Evolutionary conservation across 2,888 invertebrate genomes (phyloP), one percentile per base, ranked within the genome.

Genomic region (Terebella lapidaria): DNA sequence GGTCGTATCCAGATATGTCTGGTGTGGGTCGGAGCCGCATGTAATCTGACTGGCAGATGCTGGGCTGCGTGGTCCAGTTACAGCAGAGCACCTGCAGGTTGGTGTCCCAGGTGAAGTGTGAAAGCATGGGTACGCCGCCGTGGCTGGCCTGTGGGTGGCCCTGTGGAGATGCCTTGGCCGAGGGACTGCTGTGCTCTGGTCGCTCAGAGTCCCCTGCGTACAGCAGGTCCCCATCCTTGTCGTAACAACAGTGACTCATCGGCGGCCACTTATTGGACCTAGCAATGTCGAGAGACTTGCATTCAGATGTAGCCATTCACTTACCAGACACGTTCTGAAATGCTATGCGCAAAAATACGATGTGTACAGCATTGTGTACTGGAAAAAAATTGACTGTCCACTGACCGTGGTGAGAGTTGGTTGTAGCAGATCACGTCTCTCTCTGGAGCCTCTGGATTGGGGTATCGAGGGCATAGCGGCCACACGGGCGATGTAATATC

Each of bases 41-140:
- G 52, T 55, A 63, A 3, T 51, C 45, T 24, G 46, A 58, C 3
- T 24, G 15, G 46, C 63, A 63, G 26, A 28, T 18, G 2, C 42
- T 28, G 20, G 24, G 24, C 24, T 63, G 52, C 2, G 27, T 10
- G 1, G 55, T 53, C 60, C 60, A 63, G 30, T 57, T 26, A 42
- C 63, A 63, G 53, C 63, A 63, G 27, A 46, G 22, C 20, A 61
- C 2, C 18, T 35, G 30, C 20, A 45, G 47, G 15, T 57, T 18
- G n/a, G 24, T 57, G 47, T 63, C 63, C 29, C 35, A 46, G 1
- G 46, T 5, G 57, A 54, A 60, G 46, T 63, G 60, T n/a, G 55
- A 54, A n/a, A 60, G 25, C 27, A 24, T 10, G 1, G 61, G 61
- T 35, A 28, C 29, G 10, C n/a, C n/a, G 10, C 42, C 42, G 42